Percentiles rank a stretch among this genome's conserved stretches.
Conservation (phyloP, 2,888 invertebrate genomes). For the Leucoma salicis region DNA sequence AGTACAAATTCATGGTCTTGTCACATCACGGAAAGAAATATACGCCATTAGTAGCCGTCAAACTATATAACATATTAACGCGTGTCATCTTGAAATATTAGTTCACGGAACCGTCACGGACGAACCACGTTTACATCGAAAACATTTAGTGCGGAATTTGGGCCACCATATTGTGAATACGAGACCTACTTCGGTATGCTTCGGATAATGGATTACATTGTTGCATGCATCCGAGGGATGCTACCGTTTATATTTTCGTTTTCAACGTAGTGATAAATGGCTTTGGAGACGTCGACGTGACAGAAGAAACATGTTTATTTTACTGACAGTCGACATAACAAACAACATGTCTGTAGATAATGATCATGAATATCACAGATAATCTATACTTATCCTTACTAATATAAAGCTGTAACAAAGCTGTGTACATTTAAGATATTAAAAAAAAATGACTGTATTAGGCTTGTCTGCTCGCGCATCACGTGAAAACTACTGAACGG, state of each 20-base stretch:
- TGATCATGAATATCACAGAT: too few species aligned
- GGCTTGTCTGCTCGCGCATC: too few species aligned
- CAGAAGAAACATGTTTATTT: too few species aligned
- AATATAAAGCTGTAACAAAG: too few species aligned
- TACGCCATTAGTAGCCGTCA: neutral
- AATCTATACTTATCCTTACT: too few species aligned
- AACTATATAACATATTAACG: neutral
- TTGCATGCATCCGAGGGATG: neutral
- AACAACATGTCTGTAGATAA: too few species aligned
- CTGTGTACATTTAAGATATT: too few species aligned
- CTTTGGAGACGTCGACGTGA: too few species aligned
- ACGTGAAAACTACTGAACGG: too few species aligned
- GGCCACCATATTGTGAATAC: constrained; percentile 23
- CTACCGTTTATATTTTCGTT: neutral
- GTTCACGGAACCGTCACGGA: neutral
- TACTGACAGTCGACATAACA: too few species aligned
- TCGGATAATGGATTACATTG: constrained; percentile 1
- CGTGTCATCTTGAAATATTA: neutral
- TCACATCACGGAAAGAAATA: neutral
- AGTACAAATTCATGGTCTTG: too few species aligned
- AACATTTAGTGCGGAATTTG: constrained; percentile 19
- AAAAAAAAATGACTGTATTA: too few species aligned
- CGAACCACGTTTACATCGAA: neutral
- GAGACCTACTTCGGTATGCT: constrained; percentile 7
- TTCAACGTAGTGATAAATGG: neutral